A percentile compares a stretch with the other conserved stretches of the same genome.
These are phyloP conservation scores for Amphipoea lucens DNA, from an alignment of 2,888 invertebrate species.

Conservation along the genomic window DNA sequence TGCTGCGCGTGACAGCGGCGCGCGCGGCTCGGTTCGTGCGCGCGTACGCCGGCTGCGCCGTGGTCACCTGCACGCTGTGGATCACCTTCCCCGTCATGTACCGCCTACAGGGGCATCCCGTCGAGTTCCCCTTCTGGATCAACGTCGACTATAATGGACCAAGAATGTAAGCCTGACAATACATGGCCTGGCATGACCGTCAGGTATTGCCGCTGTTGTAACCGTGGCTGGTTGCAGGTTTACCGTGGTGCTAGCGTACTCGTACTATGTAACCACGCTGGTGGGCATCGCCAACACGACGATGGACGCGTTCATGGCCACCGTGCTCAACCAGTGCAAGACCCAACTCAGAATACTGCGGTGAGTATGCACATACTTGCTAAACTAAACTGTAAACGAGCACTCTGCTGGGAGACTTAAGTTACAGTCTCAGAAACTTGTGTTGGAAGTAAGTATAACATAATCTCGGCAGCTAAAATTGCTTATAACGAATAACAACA, in stretches of 20 bases:
- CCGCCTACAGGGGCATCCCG: conserved; percentile 67
- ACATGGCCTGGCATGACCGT: no score
- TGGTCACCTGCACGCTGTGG: conserved; percentile 82
- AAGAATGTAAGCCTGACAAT: conserved; percentile 43
- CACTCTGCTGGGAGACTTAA: background rate
- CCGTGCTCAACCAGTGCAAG: conserved; percentile 82
- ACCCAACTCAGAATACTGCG: conserved; percentile 82
- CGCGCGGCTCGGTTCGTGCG: conserved; percentile 68
- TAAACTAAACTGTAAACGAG: background rate
- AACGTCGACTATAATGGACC: conserved; percentile 61
- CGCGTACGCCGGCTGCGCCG: conserved; percentile 76
- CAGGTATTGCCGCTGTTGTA: background rate
- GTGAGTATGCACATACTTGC: conserved; percentile 63
- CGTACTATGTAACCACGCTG: conserved; percentile 84
- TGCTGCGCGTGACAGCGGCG: conserved; percentile 58
- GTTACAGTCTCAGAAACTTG: background rate
- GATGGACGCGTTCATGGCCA: conserved; percentile 86
- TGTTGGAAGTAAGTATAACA: background rate
- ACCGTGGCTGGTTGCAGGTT: conserved; percentile 73
- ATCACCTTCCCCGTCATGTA: conserved; percentile 74
- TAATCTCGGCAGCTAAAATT: background rate
- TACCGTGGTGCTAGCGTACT: conserved; percentile 77
- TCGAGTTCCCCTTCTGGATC: conserved; percentile 76
- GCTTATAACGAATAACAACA: background rate
- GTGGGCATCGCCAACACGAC: conserved; percentile 87